Evolutionary conservation across 1,140 invertebrate genomes (phyloP).

Genomic region (Lasioglossum baleicum): DNA sequence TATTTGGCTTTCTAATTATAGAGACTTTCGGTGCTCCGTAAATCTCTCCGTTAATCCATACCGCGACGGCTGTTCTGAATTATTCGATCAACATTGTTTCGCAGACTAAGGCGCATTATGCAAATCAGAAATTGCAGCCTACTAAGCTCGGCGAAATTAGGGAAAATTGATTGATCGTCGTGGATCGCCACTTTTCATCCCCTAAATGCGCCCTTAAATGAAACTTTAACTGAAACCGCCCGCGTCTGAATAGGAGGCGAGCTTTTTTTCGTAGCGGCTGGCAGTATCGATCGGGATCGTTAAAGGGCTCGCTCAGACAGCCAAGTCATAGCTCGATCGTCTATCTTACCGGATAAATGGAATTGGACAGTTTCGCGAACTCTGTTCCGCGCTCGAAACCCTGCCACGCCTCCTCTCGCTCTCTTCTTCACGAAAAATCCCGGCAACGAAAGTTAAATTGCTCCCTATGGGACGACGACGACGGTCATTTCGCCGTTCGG

Average conservation of each 20-base stretch:
- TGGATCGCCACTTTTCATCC: neutral
- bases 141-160: neutral
- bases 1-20: no score
- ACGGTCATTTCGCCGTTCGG: neutral
- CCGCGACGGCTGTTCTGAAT: no score
- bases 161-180: neutral
- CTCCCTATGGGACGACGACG: slow-evolving; percentile 11
- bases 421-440: neutral
- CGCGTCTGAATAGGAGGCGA: neutral
- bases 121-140: no score
- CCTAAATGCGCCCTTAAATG: neutral
- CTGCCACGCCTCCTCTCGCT: neutral
- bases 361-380: slow-evolving; percentile 37
- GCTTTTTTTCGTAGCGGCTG: no score
- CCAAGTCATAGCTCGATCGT: slow-evolving; percentile 35
- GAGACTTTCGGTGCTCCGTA: no score
- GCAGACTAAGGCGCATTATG: no score
- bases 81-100: no score
- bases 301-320: neutral
- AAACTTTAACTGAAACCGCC: neutral
- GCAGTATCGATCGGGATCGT: neutral
- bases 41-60: no score
- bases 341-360: slow-evolving; percentile 31
- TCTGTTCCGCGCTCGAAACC: neutral
- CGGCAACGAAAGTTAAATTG: slow-evolving; percentile 33